A percentile compares a stretch with the other conserved stretches of the same genome.
phyloP scores from a whole-genome alignment of 2,113 vertebrate species.

The Todiramphus saurophagus region DNA sequence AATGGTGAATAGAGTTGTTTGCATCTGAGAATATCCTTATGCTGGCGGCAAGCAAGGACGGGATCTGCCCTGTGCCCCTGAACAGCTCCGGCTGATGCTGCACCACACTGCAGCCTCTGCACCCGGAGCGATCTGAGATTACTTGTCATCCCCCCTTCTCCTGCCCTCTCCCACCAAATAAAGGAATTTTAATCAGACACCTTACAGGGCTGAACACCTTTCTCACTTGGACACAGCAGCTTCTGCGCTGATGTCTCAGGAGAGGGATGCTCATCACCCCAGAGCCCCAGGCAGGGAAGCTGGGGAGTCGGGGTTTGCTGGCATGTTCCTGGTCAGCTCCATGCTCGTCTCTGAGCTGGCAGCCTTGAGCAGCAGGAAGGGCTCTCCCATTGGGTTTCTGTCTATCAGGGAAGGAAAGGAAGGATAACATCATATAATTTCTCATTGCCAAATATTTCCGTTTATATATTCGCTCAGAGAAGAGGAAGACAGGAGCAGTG shows the following conservation, averaged over 20 bases:
- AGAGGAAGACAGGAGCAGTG: neutral
- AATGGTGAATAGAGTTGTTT: neutral
- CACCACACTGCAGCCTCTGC: accelerated
- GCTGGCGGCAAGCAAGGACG: accelerated
- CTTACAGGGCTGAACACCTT: accelerated
- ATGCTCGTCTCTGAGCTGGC: accelerated
- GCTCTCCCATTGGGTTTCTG: neutral
- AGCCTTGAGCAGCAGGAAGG: neutral
- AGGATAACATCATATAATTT: neutral
- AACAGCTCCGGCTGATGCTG: accelerated
- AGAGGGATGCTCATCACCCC: accelerated
- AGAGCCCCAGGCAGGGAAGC: accelerated
- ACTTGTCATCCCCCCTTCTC: neutral
- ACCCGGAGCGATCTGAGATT: accelerated
- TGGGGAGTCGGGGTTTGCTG: accelerated
- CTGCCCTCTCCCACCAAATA: neutral
- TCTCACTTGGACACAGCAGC: accelerated
- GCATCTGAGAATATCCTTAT: neutral
- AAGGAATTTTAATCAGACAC: neutral
- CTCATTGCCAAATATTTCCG: accelerated
- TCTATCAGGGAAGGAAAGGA: neutral
- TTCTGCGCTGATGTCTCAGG: accelerated
- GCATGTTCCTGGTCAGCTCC: neutral
- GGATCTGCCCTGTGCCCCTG: accelerated
- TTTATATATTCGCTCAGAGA: accelerated